A percentile compares a stretch with the other conserved stretches of the same genome.
These are phyloP conservation scores for Trematomus bernacchii DNA, from an alignment of 2,797 vertebrate genomes.

Conservation along the genomic window DNA sequence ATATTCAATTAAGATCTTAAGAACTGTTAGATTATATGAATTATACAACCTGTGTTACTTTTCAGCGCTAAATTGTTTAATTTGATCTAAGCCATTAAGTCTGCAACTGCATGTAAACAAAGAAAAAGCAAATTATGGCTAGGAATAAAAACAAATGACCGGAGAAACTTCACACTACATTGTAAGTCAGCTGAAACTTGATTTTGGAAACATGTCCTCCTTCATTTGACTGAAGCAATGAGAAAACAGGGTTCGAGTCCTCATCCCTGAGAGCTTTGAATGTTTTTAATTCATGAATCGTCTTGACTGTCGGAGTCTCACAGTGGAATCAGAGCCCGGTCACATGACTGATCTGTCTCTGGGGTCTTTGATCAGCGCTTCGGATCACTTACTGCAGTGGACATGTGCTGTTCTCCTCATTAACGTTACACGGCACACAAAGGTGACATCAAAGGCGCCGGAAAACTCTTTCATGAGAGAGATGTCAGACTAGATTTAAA, in stretches of 20 bases:
- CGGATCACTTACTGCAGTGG: conserved; percentile 24
- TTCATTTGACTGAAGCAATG: conserved; percentile 3
- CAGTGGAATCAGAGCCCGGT: conserved; percentile 38
- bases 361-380: conserved; percentile 64
- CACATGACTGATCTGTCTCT: conserved; percentile 48
- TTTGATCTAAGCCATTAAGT: too few relatives aligned
- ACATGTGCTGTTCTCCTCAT: conserved; percentile 53
- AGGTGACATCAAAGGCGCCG: conserved; percentile 48
- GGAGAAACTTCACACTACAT: not conserved
- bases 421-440: conserved; percentile 27
- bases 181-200: not conserved
- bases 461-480: conserved; percentile 11
- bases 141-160: not conserved
- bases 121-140: too few relatives aligned
- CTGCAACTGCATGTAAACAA: too few relatives aligned
- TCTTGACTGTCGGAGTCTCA: conserved; percentile 20
- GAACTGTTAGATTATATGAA: too few relatives aligned
- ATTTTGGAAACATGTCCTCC: not conserved
- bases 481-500: conserved; percentile 19
- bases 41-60: not conserved
- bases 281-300: conserved; percentile 31
- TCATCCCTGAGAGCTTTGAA: conserved; percentile 23
- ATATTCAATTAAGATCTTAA: too few relatives aligned
- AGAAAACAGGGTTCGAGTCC: conserved; percentile 5
- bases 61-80: not conserved